Evolutionary conservation across 2,888 invertebrate species (phyloP), one percentile per base, ranked within the genome.

Genomic region (Alloplasta piceator): DNA sequence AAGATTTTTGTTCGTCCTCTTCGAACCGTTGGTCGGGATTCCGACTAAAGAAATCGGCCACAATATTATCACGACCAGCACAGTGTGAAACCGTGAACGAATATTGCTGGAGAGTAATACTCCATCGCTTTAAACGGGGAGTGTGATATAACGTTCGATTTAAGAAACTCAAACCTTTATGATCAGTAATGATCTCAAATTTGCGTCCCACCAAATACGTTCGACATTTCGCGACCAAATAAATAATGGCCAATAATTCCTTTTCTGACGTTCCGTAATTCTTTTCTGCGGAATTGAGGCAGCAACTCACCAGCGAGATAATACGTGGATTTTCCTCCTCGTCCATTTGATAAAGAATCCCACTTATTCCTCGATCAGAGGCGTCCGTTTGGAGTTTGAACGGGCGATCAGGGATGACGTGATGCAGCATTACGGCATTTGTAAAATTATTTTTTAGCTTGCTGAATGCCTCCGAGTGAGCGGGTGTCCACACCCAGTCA

Each of bases 151-250:
- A 68, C 43, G 88, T 89, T 0, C 76, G 79, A 12, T 80, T 77
- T 5, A 90, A 43, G 67, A 88, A 89, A 0, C 80, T 84, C 1
- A 89, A 61, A 0, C 84, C 80, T 6, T 85, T 83, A 80, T 89
- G 87, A 71, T 89, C 90, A 0, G 86, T 87, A 39, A 84, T 70
- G 0, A 89, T 80, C 0, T 84, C 74, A 5, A 90, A 78, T n/a
- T 67, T 7, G 0, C 39, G 56, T 0, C 86, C 86, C 5, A 85
- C 46, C 1, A 88, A 64, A 63, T 87, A 88, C 2, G 78, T 79
- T 16, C 87, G 68, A 12, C 36, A 70, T 50, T 81, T 78, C 5
- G n/a, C 50, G 5, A 81, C 56, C 7, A 66, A 60, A 38, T 76
- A 76, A 5, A 79, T 46, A 4, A 82, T 72, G 1, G 79, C 79